These are phyloP conservation scores for Tetropium fuscum DNA, from an alignment of 2,888 invertebrate genomes.

Conservation along the genomic window DNA sequence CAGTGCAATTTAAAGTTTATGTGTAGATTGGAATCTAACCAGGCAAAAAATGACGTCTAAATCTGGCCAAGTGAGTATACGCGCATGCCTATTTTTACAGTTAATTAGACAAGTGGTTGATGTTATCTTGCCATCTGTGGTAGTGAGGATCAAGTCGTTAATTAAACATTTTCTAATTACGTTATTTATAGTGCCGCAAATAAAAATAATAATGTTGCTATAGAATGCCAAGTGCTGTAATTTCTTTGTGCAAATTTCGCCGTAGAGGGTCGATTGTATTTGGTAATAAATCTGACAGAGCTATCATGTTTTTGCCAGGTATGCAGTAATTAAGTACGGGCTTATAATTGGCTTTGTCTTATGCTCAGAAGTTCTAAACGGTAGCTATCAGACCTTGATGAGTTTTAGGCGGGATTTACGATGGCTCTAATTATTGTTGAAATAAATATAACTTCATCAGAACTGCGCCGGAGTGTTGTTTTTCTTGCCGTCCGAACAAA, in stretches of 20 bases:
- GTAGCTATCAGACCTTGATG: slow-evolving; percentile 33
- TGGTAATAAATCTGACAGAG: slow-evolving; percentile 42
- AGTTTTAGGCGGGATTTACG: slow-evolving; percentile 40
- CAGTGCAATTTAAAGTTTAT: not conserved
- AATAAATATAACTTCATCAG: slow-evolving; percentile 54
- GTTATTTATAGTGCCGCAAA: slow-evolving; percentile 13
- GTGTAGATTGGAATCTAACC: slow-evolving; percentile 4
- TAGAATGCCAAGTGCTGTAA: not conserved
- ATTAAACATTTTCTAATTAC: slow-evolving; percentile 18
- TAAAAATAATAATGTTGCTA: not conserved
- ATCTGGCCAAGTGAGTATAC: slow-evolving; percentile 28
- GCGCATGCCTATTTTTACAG: slow-evolving; percentile 33
- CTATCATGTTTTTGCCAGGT: slow-evolving; percentile 44
- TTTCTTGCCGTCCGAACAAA: slow-evolving; percentile 43
- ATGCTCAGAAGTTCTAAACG: slow-evolving; percentile 34
- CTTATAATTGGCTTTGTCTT: slow-evolving; percentile 46
- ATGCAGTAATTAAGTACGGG: slow-evolving; percentile 41
- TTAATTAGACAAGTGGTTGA: slow-evolving; percentile 26
- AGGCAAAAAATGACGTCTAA: slow-evolving; percentile 31
- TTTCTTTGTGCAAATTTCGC: slow-evolving; percentile 9
- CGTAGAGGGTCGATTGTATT: slow-evolving; percentile 32
- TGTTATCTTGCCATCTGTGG: slow-evolving; percentile 4
- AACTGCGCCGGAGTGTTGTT: slow-evolving; percentile 43
- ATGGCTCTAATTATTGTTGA: slow-evolving; percentile 49
- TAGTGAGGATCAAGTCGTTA: slow-evolving; percentile 13